Base-by-base conservation (phyloP, 1,140 invertebrate genomes). In the Marisa cornuarietis region DNA sequence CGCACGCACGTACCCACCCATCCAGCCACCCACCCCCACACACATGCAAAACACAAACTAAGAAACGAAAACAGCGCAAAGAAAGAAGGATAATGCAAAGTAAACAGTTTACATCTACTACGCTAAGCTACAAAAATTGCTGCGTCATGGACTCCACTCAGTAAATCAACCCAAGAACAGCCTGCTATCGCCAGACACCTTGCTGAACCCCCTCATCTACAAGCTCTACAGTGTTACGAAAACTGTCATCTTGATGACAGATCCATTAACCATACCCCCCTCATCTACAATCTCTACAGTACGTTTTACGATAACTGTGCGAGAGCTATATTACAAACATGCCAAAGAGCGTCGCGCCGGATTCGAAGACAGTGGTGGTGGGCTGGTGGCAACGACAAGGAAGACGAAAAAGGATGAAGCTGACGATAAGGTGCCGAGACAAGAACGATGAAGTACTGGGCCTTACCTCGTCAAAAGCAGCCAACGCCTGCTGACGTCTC, bases 381-480 rank as follows among this genome's bases (percentile, higher is more conserved):
- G 31, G 31, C 31, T 42, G 31, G 31, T 42, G 31, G 31, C 31
- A 42, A 42, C 31, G 31, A 42, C 31, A 6, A 42, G 31, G 31
- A 42, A 4, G 31, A 42, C 31, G 31, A 42, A 42, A 42, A 42
- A 42, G 31, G 31, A 42, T 6, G 31, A n/a, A n/a, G n/a, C n/a
- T n/a, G n/a, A n/a, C n/a, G n/a, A n/a, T n/a, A n/a, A n/a, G n/a
- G n/a, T n/a, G n/a, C n/a, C n/a, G n/a, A n/a, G n/a, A n/a, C n/a
- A n/a, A n/a, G n/a, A n/a, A n/a, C n/a, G n/a, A n/a, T n/a, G n/a
- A 42, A 42, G 31, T 2, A 42, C 6, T 42, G 31, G 31, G 31
- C 31, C 52, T 68, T 79, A 86, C 85, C 80, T 86, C 85, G 54
- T 86, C 83, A 7, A 86, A 69, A 0, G 71, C 72, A 9, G 76